Base-by-base conservation (phyloP, 2,888 invertebrate genomes). In the Aromia moschata region DNA sequence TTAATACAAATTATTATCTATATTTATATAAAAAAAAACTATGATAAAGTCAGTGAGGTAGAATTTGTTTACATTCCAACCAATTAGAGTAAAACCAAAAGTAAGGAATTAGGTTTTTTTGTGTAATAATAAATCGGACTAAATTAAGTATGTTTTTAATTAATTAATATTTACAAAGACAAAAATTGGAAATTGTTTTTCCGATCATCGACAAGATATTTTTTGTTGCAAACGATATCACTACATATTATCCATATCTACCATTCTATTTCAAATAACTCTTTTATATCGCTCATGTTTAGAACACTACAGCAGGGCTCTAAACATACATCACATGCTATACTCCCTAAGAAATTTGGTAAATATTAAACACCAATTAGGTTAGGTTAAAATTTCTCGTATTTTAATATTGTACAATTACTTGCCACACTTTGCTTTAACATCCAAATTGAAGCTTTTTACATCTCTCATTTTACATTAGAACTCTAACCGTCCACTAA, bases 401-500 rank as follows among this genome's bases (percentile, higher is more conserved):
- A 52, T 60, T 64, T 62, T 60, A 62, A 65, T 25, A 25, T 60
- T 67, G 60, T 67, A 65, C 57, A 61, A 67, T 68, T 68, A 66
- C 70, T 71, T 70, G 69, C 72, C 74, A 70, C 64, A 67, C 44
- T 58, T 57, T 63, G 70, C 70, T 69, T 67, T 70, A 68, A 74
- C 72, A 73, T 74, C 70, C 72, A 74, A 59, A 51, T 62, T 70
- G 71, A 76, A 76, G 74, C 76, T 70, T 73, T 71, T 67, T 72
- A 72, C 68, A 73, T 62, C 20, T 31, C 30, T 33, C 56, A 63
- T 59, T 71, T 67, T 68, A 70, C 70, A 71, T 71, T 78, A 74
- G 77, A 76, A 77, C 75, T 76, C 77, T 77, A 77, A 74, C 74
- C 76, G 74, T 76, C 72, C 77, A 77, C 78, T 77, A 77, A 78